These are phyloP conservation scores for Masticophis lateralis DNA, from an alignment of 2,797 vertebrate species.

Conservation along the genomic window DNA sequence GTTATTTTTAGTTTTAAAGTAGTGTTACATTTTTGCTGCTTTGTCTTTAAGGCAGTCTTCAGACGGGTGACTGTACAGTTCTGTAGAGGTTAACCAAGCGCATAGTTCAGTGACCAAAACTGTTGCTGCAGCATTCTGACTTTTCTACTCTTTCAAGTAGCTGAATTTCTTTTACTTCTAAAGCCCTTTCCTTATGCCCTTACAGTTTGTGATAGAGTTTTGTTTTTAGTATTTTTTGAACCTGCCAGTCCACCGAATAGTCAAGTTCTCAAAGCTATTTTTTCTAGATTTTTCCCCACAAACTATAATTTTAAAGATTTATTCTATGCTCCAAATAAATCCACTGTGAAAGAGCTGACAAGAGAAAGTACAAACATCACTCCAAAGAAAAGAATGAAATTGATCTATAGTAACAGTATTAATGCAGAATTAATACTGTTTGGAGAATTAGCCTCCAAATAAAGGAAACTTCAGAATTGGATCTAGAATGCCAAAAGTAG, in stretches of 20 bases:
- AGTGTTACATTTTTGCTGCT: not conserved
- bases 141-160: not conserved
- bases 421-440: not conserved
- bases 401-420: not conserved
- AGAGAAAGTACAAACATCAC: not conserved
- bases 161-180: not conserved
- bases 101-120: not conserved
- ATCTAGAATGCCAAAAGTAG: not conserved
- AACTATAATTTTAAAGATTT: not conserved
- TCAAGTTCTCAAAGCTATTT: not conserved
- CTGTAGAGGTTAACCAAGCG: not conserved
- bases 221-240: not conserved
- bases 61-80: not conserved
- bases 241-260: not conserved
- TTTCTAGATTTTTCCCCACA: not conserved
- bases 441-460: not conserved
- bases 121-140: not conserved
- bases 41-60: not conserved
- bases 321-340: not conserved
- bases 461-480: not conserved
- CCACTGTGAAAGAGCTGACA: not conserved
- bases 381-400: not conserved
- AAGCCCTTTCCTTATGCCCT: not conserved
- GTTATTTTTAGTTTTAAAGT: slow-evolving; percentile 29
- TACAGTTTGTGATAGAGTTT: not conserved